Evolutionary conservation across 2,797 vertebrate species (phyloP), one percentile per base, ranked within the genome.

Genomic region (Dallia pectoralis): DNA sequence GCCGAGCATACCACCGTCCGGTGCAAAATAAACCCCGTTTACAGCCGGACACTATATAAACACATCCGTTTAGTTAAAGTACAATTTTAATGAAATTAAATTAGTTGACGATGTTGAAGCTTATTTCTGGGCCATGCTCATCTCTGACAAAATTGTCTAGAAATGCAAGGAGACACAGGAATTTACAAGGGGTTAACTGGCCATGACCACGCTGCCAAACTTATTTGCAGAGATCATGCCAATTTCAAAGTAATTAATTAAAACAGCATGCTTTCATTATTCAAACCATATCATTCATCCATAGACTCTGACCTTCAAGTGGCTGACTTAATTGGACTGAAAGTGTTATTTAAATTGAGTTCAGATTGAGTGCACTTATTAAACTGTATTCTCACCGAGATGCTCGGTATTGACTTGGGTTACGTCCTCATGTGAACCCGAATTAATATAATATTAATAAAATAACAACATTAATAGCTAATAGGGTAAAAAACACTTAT

Each of bases 41-140:
- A 89, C 84, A 79, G 79, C 83, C 82, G 87, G 90, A 92, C 90
- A 91, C 87, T 88, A 81, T 82, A 84, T 91, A 92, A 94, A 91
- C 90, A 87, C 89, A 81, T 82, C 81, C 91, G 87, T 93, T 93
- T 92, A 94, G 85, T 80, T 84, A 74, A 87, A 77, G 89, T 91
- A 89, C 90, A 92, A 91, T 87, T 91, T 91, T 87, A 93, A 93
- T 92, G 86, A 91, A 91, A 92, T 86, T 83, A 88, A 83, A 89
- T 87, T 56, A 79, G 87, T 79, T 88, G 88, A 88, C 77, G 79
- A 79, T 59, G 56, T 68, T 71, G 40, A 44, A 12, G 40, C 8
- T 12, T 76, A 70, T 77, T 73, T 83, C 67, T 73, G 22, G 44
- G 49, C n/a, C 56, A 70, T 6, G 33, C 9, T 53, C n/a, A 49